A percentile compares a stretch with the other conserved stretches of the same genome.
Conservation (phyloP, 2,113 vertebrate species). For the Verasper variegatus region DNA sequence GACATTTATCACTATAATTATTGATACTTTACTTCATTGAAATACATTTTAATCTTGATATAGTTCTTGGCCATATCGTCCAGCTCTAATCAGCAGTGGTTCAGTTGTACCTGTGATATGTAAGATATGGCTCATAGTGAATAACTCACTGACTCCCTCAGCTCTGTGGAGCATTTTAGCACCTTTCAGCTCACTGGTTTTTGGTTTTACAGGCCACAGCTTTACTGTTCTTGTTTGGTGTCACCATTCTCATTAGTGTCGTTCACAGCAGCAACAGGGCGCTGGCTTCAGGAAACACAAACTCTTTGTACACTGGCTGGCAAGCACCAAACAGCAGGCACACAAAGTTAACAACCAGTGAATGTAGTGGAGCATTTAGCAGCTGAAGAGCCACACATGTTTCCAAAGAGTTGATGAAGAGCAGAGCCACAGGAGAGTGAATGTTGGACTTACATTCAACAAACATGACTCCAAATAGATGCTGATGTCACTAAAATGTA, state of each 20-base stretch:
- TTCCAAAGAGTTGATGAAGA: background rate
- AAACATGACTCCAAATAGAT: no score
- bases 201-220: background rate
- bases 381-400: no score
- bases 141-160: background rate
- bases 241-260: background rate
- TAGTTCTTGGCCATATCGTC: no score
- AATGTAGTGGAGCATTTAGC: background rate
- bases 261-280: background rate
- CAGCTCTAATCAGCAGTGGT: no score
- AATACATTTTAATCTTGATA: no score
- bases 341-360: background rate
- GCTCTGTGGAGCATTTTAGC: background rate
- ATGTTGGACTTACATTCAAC: background rate
- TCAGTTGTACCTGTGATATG: background rate
- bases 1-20: no score
- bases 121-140: background rate
- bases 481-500: no score
- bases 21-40: no score
- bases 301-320: background rate
- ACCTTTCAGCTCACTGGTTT: background rate
- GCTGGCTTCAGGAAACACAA: background rate
- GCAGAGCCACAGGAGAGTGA: background rate
- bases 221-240: background rate
- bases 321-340: background rate